Base-by-base conservation (phyloP, 2,888 invertebrate genomes). In the Ditylenchus weischeri region DNA sequence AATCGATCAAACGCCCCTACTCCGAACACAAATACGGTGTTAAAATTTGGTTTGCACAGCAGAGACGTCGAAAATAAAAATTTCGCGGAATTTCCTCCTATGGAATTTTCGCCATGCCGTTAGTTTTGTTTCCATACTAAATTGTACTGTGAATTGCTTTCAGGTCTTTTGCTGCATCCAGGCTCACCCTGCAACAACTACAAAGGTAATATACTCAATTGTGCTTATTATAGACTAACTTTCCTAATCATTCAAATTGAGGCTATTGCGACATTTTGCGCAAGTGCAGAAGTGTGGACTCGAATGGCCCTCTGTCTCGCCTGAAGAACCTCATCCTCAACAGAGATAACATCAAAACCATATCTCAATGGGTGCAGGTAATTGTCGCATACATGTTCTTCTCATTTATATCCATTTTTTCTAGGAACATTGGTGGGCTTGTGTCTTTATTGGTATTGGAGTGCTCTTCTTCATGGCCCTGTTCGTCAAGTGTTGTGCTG, bases 181-280 rank as follows among this genome's bases (percentile, higher is more conserved):
- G 95, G 98, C 29, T 93, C 95, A 61, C 96, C 98, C 0, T 98
- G 98, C 85, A 94, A 98, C 85, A 94, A 98, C 86, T 98, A 93
- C 87, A 84, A 84, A 71, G 81, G 78, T 71, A 43, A 7, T 64
- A 29, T 29, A 29, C 21, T 64, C 36, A 13, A 3, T 43, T 43
- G 43, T 43, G 11, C 66, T 19, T 5, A 21, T 19, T 11, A 29
- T 10, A n/a, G 21, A 21, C 4, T 63, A 64, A 15, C 23, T 29
- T 29, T 57, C 29, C n/a, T 69, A 48, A 47, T 4, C n/a, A 10
- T 21, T 23, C 23, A 15, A 65, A 11, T 71, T 70, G 29, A 72
- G 96, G 98, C 64, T 99, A 98, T 86, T 98, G 98, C 87, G 98
- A 99, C 87, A 96, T 98, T 74, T 98, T 99, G 87, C 89, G 93